Evolutionary conservation across 2,113 vertebrate genomes (phyloP), one percentile per base, ranked within the genome.

Genomic region (Prunella fulvescens): DNA sequence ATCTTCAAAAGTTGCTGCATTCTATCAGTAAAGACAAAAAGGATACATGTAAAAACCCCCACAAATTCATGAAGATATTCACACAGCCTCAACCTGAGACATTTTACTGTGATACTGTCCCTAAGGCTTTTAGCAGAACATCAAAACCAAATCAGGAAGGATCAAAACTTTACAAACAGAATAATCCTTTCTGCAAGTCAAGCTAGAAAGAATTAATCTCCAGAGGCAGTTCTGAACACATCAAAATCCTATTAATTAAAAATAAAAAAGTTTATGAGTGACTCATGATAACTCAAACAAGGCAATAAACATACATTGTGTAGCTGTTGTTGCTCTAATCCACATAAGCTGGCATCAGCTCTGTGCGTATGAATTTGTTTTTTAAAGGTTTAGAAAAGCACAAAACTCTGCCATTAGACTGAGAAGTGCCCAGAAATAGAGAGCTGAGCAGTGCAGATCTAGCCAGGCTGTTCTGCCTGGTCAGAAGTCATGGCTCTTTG

Each of bases 1-100:
- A 1, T 99, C 98, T 51, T 99, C 99, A 88, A 99, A 99, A 13
- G 98, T 98, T 28, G 98, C 98, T 1, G 99, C 99, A 5, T 98
- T 99, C 99, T 99, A 76, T 19, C 19, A 37, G 69, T 44, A 72
- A 50, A 15, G 45, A 54, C 6, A 39, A 81, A 53, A 60, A 71
- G 10, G 57, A 26, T 18, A 12, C 14, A 60, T 28, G 54, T 74
- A 15, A 58, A 42, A 16, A 5, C 0, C 24, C 24, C 31, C 74
- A 31, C 4, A 86, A 54, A 54, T 29, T n/a, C 18, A 22, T 4
- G 7, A 11, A 33, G 13, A 62, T 15, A 47, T 33, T 13, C 33
- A 70, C 45, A 42, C 33, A 56, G 39, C 28, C 70, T 76, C 39
- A 6, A 1, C 17, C 35, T 23, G 23, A 74, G 64, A 26, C 12